These are phyloP conservation scores for Pseudococcus viburni DNA, from an alignment of 2,888 invertebrate genomes.

Conservation along the genomic window DNA sequence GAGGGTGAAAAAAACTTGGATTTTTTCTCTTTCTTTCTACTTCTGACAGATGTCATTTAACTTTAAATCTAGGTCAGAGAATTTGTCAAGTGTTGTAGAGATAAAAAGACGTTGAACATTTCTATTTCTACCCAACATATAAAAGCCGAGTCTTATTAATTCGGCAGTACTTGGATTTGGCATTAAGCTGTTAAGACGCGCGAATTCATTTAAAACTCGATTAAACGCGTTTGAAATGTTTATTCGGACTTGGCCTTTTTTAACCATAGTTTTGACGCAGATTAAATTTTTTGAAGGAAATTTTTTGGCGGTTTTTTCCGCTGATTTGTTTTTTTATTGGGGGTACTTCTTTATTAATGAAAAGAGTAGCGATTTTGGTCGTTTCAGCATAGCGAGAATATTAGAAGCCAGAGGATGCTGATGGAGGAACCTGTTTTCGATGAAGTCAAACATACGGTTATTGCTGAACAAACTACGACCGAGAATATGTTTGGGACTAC, in stretches of 20 bases:
- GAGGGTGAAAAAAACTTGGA: background rate
- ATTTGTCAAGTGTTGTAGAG: slow-evolving; percentile 50
- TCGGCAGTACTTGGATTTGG: slow-evolving; percentile 44
- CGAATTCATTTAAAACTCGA: slow-evolving; percentile 36
- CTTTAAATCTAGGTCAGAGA: slow-evolving; percentile 51
- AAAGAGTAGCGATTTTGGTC: slow-evolving; percentile 85
- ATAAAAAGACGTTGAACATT: slow-evolving; percentile 43
- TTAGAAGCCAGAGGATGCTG: slow-evolving; percentile 79
- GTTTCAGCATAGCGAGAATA: slow-evolving; percentile 81
- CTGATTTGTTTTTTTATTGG: slow-evolving; percentile 55
- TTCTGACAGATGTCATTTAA: slow-evolving; percentile 53
- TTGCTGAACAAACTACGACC: slow-evolving; percentile 63
- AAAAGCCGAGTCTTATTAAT: slow-evolving; percentile 56
- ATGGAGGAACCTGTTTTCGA: slow-evolving; percentile 69
- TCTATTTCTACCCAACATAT: background rate
- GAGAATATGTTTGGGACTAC: slow-evolving; percentile 67
- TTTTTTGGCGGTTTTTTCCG: slow-evolving; percentile 31
- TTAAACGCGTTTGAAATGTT: slow-evolving; percentile 25
- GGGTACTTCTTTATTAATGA: slow-evolving; percentile 71
- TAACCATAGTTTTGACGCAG: background rate
- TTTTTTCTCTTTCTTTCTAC: background rate
- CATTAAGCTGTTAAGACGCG: slow-evolving; percentile 35
- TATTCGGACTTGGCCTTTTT: background rate
- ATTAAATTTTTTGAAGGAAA: background rate
- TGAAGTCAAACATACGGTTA: slow-evolving; percentile 50